These are phyloP conservation scores for Lasius platythorax DNA, from an alignment of 2,888 invertebrate genomes.

Conservation along the genomic window DNA sequence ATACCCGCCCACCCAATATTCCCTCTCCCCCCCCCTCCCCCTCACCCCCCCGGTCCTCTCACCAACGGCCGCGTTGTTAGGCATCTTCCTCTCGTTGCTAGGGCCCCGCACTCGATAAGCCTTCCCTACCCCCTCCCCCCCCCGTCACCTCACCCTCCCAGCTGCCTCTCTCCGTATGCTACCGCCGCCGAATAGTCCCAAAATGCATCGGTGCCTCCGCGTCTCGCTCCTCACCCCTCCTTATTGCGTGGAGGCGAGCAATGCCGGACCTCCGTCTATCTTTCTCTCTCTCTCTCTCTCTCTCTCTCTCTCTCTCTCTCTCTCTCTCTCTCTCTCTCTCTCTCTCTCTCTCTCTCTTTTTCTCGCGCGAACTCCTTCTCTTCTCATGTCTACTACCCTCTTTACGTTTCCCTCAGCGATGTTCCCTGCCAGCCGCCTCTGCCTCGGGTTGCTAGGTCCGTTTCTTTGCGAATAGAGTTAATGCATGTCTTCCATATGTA, in stretches of 20 bases:
- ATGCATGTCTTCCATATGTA: conserved; percentile 23
- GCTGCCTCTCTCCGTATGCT: conserved; percentile 63
- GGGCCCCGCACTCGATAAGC: conserved; percentile 79
- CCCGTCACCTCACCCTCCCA: conserved; percentile 71
- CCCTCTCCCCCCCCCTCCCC: conserved; percentile 52
- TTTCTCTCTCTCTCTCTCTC: conserved; percentile 49
- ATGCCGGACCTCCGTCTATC: conserved; percentile 61
- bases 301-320: conserved; percentile 46
- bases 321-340: conserved; percentile 40
- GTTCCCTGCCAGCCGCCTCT: conserved; percentile 63
- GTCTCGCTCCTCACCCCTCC: conserved; percentile 75
- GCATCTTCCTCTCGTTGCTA: conserved; percentile 85
- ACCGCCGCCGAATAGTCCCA: conserved; percentile 83
- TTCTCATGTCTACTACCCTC: conserved; percentile 51
- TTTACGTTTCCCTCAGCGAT: conserved; percentile 47
- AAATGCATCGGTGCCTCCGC: conserved; percentile 82
- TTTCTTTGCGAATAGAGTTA: conserved; percentile 77
- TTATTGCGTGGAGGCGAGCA: conserved; percentile 61
- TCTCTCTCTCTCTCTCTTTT: not conserved
- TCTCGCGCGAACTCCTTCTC: conserved; percentile 38
- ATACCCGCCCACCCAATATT: conserved; percentile 71
- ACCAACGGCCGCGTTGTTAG: conserved; percentile 80
- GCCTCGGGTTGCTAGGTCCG: conserved; percentile 84
- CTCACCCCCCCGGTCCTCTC: conserved; percentile 62
- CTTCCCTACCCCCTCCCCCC: conserved; percentile 56